Base-by-base conservation (phyloP, 2,888 invertebrate species). In the Argyresthia goedartella region DNA sequence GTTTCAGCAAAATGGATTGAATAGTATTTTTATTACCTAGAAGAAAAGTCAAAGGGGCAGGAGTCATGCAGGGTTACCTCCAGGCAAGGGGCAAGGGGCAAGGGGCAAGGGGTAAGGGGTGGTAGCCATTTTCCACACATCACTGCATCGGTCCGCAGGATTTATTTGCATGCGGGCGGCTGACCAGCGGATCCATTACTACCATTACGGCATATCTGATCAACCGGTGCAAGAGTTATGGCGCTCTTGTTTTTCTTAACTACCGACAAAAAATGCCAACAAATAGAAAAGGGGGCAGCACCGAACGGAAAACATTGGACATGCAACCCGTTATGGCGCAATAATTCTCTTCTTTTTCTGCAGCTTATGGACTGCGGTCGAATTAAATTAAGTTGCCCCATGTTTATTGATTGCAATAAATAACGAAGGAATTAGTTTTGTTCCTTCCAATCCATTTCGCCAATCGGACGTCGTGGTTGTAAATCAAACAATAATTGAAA, bases 121-220 rank as follows among this genome's bases (percentile, higher is more conserved):
- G 76, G 73, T 72, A 66, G 71, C 81, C 82, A 87, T 87, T 87
- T 78, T 85, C 81, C 82, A 86, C 87, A 87, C 86, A 86, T 87
- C 86, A 87, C 86, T 87, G 87, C 87, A 85, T 86, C 71, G 79
- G 81, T 75, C 72, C 78, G 77, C 79, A 82, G 87, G 25, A 87
- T 87, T 87, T 87, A 87, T 87, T 87, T 86, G 87, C 87, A 86
- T 87, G 87, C 85, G 86, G 87, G 85, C 85, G 80, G 84, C 84
- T 86, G 86, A 82, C 84, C 86, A 86, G 85, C 56, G 56, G 86
- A 86, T 81, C 81, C 82, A 86, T 86, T 86, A 86, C 77, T 75
- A 78, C 86, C 85, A 84, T 86, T 86, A 86, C 76, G 69, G 61
- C 62, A 67, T 86, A 86, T 86, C 86, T 81, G 86, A 86, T 86